These are phyloP conservation scores for Microcebus jonahi DNA, from an alignment of 2,113 vertebrate species.

Conservation along the genomic window DNA sequence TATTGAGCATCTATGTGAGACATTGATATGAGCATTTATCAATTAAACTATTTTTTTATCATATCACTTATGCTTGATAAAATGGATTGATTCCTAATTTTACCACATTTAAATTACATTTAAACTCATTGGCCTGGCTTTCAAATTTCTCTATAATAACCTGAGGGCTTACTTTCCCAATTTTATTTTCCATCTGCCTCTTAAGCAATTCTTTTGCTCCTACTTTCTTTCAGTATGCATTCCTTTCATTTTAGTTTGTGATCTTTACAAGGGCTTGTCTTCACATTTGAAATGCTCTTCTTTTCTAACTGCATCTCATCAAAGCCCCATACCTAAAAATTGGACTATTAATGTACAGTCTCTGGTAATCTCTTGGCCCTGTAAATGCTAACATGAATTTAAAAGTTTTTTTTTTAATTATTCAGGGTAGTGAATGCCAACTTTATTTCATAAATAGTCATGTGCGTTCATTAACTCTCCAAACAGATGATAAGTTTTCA, in stretches of 20 bases:
- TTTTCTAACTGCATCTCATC: neutral
- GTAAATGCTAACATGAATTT: neutral
- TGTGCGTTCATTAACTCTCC: neutral
- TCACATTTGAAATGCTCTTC: neutral
- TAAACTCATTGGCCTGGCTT: neutral
- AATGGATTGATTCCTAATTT: neutral
- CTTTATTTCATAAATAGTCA: conserved; percentile 8
- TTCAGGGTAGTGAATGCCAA: neutral
- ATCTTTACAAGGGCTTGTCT: neutral
- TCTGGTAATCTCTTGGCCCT: neutral
- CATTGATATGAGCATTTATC: neutral
- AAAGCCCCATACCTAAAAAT: neutral
- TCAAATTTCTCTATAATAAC: conserved; percentile 9
- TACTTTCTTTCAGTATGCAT: neutral
- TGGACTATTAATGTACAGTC: neutral
- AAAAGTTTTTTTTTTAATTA: neutral
- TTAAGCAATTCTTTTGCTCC: neutral
- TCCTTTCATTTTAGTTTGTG: conserved; percentile 28
- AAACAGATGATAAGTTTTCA: neutral
- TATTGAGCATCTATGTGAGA: neutral
- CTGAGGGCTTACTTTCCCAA: neutral
- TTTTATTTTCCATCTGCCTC: conserved; percentile 5
- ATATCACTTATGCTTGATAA: neutral
- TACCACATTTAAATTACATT: neutral
- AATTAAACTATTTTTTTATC: conserved; percentile 2